Percentiles rank a stretch among this genome's conserved stretches.
These are phyloP conservation scores for Drosophila subsilvestris DNA, from an alignment of 2,888 invertebrate genomes.

Conservation along the genomic window DNA sequence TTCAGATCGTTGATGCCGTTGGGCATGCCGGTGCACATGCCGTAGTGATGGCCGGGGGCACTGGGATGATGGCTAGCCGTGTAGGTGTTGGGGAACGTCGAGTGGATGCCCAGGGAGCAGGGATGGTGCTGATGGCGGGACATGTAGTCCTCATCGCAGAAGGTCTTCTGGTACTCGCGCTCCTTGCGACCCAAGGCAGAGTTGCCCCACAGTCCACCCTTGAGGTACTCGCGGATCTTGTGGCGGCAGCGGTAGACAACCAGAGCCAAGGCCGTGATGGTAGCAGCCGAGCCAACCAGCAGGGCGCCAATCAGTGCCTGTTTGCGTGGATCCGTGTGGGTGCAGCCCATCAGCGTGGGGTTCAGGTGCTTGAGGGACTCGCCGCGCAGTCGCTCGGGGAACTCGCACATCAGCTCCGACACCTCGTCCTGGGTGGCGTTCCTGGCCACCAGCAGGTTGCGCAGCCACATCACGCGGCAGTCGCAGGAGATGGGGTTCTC, in stretches of 20 bases:
- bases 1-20: slow-evolving; percentile 91
- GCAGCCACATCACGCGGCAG: slow-evolving; percentile 92
- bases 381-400: slow-evolving; percentile 90
- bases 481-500: slow-evolving; percentile 93
- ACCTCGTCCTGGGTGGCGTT: slow-evolving; percentile 82
- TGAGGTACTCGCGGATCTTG: slow-evolving; percentile 91
- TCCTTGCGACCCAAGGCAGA: slow-evolving; percentile 88
- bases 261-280: slow-evolving; percentile 89
- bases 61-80: slow-evolving; percentile 84
- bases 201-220: slow-evolving; percentile 86
- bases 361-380: slow-evolving; percentile 88
- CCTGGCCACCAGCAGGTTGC: slow-evolving; percentile 86
- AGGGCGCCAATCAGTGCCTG: slow-evolving; percentile 92
- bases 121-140: slow-evolving; percentile 84
- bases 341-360: slow-evolving; percentile 92
- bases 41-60: slow-evolving; percentile 83
- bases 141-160: slow-evolving; percentile 93
- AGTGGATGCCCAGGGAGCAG: slow-evolving; percentile 83
- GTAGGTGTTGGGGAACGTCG: slow-evolving; percentile 82
- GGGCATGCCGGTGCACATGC: slow-evolving; percentile 88
- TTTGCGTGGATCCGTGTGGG: slow-evolving; percentile 91
- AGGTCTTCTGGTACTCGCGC: slow-evolving; percentile 95
- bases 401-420: slow-evolving; percentile 87
- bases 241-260: slow-evolving; percentile 92
- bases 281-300: slow-evolving; percentile 90